phyloP scores from a whole-genome alignment of 2,888 invertebrate genomes.

The Ennomos quercinarius region DNA sequence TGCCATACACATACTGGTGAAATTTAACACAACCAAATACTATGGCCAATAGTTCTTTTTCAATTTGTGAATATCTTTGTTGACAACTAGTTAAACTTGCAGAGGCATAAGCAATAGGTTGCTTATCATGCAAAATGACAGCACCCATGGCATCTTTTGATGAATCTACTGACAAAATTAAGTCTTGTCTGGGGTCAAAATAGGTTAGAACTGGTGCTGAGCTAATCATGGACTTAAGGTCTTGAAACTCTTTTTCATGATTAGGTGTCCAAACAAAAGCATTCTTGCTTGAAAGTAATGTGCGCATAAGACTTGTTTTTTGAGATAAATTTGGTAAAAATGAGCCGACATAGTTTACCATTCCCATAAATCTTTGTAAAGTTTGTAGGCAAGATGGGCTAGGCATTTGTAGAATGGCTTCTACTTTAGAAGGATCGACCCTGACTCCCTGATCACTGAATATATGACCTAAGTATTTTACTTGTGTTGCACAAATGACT shows the following conservation, averaged over 20 bases:
- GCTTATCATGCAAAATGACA: neutral
- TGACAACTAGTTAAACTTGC: neutral
- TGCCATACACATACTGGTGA: neutral
- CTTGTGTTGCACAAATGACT: neutral
- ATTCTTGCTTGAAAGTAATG: neutral
- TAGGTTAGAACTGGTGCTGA: neutral
- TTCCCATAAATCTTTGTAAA: neutral
- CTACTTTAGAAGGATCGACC: neutral
- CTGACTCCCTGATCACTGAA: neutral
- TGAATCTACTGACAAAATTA: constrained; percentile 1
- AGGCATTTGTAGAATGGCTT: neutral
- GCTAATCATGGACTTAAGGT: neutral
- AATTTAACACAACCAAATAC: neutral
- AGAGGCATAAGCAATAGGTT: neutral
- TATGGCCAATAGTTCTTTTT: neutral
- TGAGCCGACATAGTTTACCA: neutral
- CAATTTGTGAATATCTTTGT: too few species aligned
- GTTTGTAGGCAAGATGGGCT: neutral
- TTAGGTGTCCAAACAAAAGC: neutral
- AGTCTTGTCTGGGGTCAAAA: neutral
- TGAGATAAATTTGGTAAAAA: neutral
- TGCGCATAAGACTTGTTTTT: neutral
- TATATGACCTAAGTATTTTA: neutral
- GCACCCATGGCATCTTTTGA: neutral
- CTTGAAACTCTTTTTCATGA: neutral